A percentile compares a stretch with the other conserved stretches of the same genome.
phyloP scores from a whole-genome alignment of 2,888 invertebrate genomes.

The Patella ulyssiponensis region DNA sequence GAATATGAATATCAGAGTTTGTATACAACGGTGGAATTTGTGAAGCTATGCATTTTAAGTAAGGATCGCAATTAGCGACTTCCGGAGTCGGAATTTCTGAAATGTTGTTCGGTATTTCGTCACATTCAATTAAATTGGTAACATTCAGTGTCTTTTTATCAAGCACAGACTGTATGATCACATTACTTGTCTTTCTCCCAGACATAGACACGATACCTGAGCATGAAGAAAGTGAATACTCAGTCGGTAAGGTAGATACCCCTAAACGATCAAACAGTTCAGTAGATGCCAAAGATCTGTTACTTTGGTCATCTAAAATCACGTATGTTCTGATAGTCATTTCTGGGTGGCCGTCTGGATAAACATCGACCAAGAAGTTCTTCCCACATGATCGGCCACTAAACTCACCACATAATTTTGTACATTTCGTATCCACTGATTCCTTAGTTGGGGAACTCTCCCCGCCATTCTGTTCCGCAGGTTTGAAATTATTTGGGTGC shows the following conservation, averaged over 20 bases:
- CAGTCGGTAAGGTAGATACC: background rate
- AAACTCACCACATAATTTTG: conserved; percentile 20
- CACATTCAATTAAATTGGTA: conserved; percentile 12
- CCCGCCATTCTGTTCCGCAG: background rate
- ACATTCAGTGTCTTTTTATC: background rate
- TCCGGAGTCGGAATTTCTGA: conserved; percentile 17
- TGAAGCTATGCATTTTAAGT: no score
- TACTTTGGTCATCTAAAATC: conserved; percentile 35
- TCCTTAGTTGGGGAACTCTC: background rate
- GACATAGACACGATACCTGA: conserved; percentile 24
- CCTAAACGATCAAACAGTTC: conserved; percentile 24
- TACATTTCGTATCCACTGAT: conserved; percentile 15
- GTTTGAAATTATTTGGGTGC: conserved; percentile 16
- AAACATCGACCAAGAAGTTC: conserved; percentile 20
- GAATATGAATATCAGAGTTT: no score
- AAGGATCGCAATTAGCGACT: no score
- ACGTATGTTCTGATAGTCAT: conserved; percentile 22
- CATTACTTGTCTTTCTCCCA: conserved; percentile 25
- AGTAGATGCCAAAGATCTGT: conserved; percentile 28
- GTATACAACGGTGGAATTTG: no score
- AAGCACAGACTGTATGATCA: conserved; percentile 21
- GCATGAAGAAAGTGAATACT: conserved; percentile 33
- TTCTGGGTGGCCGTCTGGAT: conserved; percentile 17
- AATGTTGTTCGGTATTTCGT: conserved; percentile 16
- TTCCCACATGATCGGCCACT: conserved; percentile 28